Percentiles rank a stretch among this genome's conserved stretches.
phyloP scores from a whole-genome alignment of 1,140 invertebrate genomes.

The Heliconius hermathena region DNA sequence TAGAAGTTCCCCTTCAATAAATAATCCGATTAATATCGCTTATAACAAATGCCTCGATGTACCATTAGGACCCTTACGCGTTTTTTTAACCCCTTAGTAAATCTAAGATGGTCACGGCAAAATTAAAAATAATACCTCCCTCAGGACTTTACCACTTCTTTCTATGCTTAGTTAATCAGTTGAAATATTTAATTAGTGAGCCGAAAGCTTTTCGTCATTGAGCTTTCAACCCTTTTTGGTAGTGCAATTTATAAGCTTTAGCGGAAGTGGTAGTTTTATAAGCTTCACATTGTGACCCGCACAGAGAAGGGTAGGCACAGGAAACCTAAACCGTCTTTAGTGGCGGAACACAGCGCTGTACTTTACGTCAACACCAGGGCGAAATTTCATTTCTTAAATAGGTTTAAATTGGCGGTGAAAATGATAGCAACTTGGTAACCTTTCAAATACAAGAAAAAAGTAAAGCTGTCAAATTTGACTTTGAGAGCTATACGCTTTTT shows the following conservation, averaged over 20 bases:
- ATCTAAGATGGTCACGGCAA: conserved; percentile 57
- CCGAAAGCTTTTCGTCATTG: conserved; percentile 57
- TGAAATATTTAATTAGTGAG: conserved; percentile 77
- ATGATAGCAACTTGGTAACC: no score
- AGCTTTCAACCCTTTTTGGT: conserved; percentile 54
- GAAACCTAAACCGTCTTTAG: no score
- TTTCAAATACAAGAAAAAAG: no score
- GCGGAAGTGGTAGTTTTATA: not conserved
- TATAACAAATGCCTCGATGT: conserved; percentile 53
- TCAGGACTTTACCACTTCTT: conserved; percentile 54
- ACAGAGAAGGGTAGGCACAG: no score
- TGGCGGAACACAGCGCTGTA: no score
- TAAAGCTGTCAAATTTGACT: no score
- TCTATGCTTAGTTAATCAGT: conserved; percentile 74
- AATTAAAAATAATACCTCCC: conserved; percentile 75
- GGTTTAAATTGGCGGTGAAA: no score
- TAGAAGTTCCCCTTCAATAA: conserved; percentile 45
- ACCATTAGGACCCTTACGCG: conserved; percentile 55
- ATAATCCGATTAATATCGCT: conserved; percentile 71
- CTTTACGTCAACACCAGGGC: no score
- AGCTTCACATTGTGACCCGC: no score
- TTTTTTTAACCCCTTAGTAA: conserved; percentile 62
- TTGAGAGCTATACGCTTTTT: no score
- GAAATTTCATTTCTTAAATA: no score
- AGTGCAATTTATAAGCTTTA: conserved; percentile 39